Percentiles rank a stretch among this genome's conserved stretches.
Conservation (phyloP, 2,797 vertebrate species). For the Chloroceryle amazona region DNA sequence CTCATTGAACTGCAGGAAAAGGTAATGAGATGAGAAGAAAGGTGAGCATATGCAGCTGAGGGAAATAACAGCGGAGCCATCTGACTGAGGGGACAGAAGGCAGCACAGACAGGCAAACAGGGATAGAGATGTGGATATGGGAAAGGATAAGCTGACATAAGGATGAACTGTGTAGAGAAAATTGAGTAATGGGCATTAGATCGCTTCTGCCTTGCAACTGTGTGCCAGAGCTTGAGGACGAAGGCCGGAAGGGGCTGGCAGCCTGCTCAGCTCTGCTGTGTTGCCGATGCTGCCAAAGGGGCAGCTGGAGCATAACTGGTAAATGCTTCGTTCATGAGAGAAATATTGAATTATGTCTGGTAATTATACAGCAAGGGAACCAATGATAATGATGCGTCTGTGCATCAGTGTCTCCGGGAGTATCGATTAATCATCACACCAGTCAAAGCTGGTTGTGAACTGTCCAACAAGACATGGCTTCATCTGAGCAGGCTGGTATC, state of each 20-base stretch:
- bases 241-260: conserved; percentile 19
- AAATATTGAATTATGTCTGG: conserved; percentile 26
- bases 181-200: conserved; percentile 15
- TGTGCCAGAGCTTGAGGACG: neutral
- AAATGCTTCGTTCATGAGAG: conserved; percentile 33
- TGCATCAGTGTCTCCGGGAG: neutral
- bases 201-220: neutral
- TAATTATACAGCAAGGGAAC: conserved; percentile 10
- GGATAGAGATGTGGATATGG: neutral
- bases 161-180: conserved; percentile 18
- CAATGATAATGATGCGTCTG: neutral
- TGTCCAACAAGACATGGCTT: neutral
- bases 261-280: neutral
- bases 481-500: neutral
- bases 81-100: neutral
- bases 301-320: conserved; percentile 46
- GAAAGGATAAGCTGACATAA: neutral
- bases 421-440: neutral
- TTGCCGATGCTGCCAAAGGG: conserved; percentile 24
- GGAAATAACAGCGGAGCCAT: neutral
- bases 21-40: neutral
- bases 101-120: neutral
- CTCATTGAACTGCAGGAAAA: neutral
- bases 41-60: neutral
- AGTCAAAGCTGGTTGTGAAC: neutral